Evolutionary conservation across 2,888 invertebrate genomes (phyloP).

Genomic region (Aleiodes leptofemur): DNA sequence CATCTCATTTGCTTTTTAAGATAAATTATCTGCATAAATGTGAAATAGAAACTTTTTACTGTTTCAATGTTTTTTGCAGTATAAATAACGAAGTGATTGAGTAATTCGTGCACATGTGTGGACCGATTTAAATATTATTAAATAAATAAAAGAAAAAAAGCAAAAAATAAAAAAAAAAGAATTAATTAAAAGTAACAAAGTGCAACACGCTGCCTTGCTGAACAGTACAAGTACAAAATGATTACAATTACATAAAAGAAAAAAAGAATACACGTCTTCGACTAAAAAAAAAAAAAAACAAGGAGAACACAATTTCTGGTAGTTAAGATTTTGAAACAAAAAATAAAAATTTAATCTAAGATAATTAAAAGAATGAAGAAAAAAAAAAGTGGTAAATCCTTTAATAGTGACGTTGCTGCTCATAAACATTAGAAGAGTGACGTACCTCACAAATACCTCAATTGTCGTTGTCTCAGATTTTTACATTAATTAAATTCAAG

Average conservation of each 20-base stretch:
- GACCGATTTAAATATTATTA: slow-evolving; percentile 71
- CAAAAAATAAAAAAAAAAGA: slow-evolving; percentile 35
- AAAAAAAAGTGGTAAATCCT: slow-evolving; percentile 55
- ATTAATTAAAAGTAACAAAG: slow-evolving; percentile 70
- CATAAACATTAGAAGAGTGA: slow-evolving; percentile 60
- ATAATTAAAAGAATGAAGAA: slow-evolving; percentile 44
- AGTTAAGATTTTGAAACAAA: slow-evolving; percentile 70
- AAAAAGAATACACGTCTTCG: slow-evolving; percentile 69
- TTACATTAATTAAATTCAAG: background rate
- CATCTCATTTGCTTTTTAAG: slow-evolving; percentile 45
- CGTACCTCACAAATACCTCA: slow-evolving; percentile 73
- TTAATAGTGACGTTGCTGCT: slow-evolving; percentile 65
- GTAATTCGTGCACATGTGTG: slow-evolving; percentile 67
- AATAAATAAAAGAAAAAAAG: slow-evolving; percentile 43
- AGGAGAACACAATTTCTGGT: slow-evolving; percentile 66
- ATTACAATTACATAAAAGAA: slow-evolving; percentile 73
- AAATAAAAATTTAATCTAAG: slow-evolving; percentile 57
- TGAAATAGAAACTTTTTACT: slow-evolving; percentile 25
- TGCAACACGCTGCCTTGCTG: slow-evolving; percentile 76
- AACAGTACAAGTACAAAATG: slow-evolving; percentile 76
- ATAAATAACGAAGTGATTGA: slow-evolving; percentile 46
- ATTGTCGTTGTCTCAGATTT: slow-evolving; percentile 70
- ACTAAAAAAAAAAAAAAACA: slow-evolving; percentile 69
- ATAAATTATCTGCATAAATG: slow-evolving; percentile 35
- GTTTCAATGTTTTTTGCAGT: slow-evolving; percentile 35